Base-by-base conservation (phyloP, 2,888 invertebrate genomes). In the Cryptophagus acutangulus region DNA sequence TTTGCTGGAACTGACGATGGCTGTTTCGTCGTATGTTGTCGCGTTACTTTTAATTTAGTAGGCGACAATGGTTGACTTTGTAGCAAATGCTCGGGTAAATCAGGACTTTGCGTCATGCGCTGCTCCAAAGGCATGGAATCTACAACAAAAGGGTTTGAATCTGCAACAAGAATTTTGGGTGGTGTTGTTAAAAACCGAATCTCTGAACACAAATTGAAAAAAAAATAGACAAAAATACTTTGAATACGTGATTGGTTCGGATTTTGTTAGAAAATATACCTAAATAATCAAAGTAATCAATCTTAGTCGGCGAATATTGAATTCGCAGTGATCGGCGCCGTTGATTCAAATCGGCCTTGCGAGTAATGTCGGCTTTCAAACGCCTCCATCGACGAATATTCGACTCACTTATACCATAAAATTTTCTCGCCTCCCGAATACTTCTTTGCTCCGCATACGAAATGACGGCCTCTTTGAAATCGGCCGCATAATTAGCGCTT, bases 21-120 rank as follows among this genome's bases (percentile, higher is more conserved):
- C 24, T 43, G 40, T n/a, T 46, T 35, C 3, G 49, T 41, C 13
- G 46, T 30, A 9, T 28, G 18, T 40, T 63, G 64, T 34, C 66
- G 45, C 1, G 63, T 63, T 5, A 66, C 65, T 45, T 65, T 66
- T 9, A 66, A 42, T 51, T 66, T 66, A n/a, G 66, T 65, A 1
- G 66, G 66, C 1, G 63, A 62, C 6, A 65, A 40, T 2, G 66
- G 57, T 39, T 63, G 61, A 38, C 62, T 65, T 20, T 64, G 61
- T 25, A 65, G 41, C 12, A 55, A 46, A 2, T 49, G 43, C 33
- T 48, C 49, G 9, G 16, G 14, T 12, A 48, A 44, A 14, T 37
- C n/a, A 5, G 41, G 40, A 29, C 34, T 36, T 36, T 18, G 30
- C 2, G 31, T 13, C 9, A 56, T 34, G 5, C 65, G 53, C 38